Conservation (phyloP, 2,888 invertebrate species). For the Drosophila ustulata region DNA sequence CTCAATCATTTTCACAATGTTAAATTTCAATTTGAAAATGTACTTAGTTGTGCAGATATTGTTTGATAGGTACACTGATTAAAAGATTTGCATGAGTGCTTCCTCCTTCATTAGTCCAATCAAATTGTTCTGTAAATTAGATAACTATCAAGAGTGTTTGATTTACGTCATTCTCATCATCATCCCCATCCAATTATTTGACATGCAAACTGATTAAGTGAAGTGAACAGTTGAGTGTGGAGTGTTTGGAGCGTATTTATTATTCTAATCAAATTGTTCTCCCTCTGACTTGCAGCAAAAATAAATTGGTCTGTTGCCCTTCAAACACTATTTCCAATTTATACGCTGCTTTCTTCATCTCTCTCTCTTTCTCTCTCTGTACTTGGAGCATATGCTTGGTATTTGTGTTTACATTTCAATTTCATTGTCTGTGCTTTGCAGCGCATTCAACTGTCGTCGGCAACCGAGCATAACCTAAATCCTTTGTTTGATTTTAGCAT, state of each 20-base stretch:
- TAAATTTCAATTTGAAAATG: neutral
- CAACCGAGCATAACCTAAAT: slow-evolving; percentile 52
- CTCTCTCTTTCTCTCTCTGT: neutral
- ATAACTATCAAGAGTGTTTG: neutral
- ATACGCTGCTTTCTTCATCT: neutral
- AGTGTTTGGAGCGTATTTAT: slow-evolving; percentile 8
- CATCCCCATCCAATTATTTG: neutral
- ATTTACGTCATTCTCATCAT: neutral
- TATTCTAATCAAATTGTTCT: slow-evolving; percentile 15
- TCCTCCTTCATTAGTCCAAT: neutral
- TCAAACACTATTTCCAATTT: slow-evolving; percentile 6
- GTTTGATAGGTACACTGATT: neutral
- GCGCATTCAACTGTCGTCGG: slow-evolving; percentile 63
- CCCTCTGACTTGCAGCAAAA: slow-evolving; percentile 1
- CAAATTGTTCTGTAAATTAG: neutral
- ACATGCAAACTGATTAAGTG: slow-evolving; percentile 5
- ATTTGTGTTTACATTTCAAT: slow-evolving; percentile 41
- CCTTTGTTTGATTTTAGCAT: slow-evolving; percentile 69
- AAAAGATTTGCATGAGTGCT: neutral
- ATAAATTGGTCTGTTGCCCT: slow-evolving; percentile 13
- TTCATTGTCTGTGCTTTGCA: slow-evolving; percentile 33
- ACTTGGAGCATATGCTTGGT: slow-evolving; percentile 6
- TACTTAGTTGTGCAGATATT: neutral
- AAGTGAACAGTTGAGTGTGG: neutral
- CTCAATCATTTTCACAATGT: neutral